These are phyloP conservation scores for Anoplopoma fimbria DNA, from an alignment of 2,113 vertebrate species.

Conservation along the genomic window DNA sequence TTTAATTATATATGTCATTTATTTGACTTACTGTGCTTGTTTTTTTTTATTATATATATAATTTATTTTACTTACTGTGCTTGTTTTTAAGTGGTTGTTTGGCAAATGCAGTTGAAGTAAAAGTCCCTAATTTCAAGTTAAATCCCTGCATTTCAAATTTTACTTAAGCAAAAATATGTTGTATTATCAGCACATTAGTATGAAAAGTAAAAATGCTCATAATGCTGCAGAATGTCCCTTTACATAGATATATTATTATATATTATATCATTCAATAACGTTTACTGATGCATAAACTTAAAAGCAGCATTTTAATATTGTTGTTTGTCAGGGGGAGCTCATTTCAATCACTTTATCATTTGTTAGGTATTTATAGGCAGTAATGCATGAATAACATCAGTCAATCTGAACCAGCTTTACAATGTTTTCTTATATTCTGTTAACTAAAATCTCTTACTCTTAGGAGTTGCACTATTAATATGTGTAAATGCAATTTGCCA, in stretches of 20 bases:
- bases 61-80: background rate
- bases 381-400: background rate
- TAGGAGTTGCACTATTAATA: background rate
- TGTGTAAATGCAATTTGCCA: background rate
- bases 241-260: background rate
- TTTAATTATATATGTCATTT: too few species aligned
- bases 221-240: background rate
- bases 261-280: background rate
- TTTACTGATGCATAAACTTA: background rate
- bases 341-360: background rate
- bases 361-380: too few species aligned
- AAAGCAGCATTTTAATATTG: background rate
- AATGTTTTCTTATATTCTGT: background rate
- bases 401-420: background rate
- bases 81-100: background rate
- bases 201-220: background rate
- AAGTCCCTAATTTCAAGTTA: background rate
- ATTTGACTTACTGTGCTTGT: too few species aligned
- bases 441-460: background rate
- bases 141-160: background rate
- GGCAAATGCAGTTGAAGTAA: background rate
- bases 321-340: background rate
- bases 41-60: too few species aligned
- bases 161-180: background rate
- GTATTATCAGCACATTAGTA: background rate